phyloP scores from a whole-genome alignment of 2,888 invertebrate genomes.

The Trileptium ribeirensis region DNA sequence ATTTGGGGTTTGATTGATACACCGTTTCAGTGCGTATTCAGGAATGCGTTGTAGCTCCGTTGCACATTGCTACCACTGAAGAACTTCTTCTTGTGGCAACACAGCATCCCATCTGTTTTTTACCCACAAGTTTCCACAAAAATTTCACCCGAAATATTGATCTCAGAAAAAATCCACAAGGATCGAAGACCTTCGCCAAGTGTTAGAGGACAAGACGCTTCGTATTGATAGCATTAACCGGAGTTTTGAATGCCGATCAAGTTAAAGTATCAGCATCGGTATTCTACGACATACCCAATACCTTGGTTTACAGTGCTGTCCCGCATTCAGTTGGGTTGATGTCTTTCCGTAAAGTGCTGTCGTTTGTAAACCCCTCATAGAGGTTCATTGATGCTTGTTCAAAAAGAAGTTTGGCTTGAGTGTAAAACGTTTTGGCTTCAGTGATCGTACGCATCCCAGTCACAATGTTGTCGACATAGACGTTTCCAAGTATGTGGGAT shows the following conservation, averaged over 20 bases:
- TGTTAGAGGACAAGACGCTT: constrained; percentile 30
- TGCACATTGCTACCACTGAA: neutral
- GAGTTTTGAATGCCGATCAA: neutral
- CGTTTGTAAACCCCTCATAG: constrained; percentile 16
- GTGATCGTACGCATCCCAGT: neutral
- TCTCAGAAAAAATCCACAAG: constrained; percentile 31
- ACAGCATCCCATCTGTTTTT: constrained; percentile 39
- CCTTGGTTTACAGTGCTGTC: neutral
- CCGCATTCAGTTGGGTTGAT: neutral
- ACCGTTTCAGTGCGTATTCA: neutral
- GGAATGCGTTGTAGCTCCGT: neutral
- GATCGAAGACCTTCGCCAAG: constrained; percentile 35
- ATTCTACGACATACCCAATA: constrained; percentile 7
- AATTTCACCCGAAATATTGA: constrained; percentile 32
- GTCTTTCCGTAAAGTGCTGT: neutral
- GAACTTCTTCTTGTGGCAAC: constrained; percentile 17
- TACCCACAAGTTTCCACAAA: constrained; percentile 41
- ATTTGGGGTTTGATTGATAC: neutral
- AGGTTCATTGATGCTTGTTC: constrained; percentile 16
- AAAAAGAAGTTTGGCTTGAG: constrained; percentile 28
- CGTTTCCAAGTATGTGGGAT: constrained; percentile 17
- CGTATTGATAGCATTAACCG: constrained; percentile 12
- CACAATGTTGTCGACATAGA: constrained; percentile 35
- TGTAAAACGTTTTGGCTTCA: constrained; percentile 16
- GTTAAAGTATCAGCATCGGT: constrained; percentile 8